Base-by-base conservation (phyloP, 1,140 invertebrate genomes). In the Atta texana region DNA sequence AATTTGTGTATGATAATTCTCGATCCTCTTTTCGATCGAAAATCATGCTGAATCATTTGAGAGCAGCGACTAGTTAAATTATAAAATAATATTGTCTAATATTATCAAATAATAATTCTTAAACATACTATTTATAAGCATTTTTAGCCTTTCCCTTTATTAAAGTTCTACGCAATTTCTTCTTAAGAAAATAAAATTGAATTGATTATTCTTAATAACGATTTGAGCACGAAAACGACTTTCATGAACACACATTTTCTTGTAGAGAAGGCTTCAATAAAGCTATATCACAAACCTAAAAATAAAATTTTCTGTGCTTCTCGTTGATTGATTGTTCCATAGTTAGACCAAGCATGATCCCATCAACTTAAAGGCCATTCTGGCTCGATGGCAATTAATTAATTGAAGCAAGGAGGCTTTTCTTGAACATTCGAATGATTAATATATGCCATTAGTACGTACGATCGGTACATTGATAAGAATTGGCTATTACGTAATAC, bases 341-440 rank as follows among this genome's bases (percentile, higher is more conserved):
- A 78, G 18, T 66, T 64, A 31, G 14, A 78, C 3, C 18, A 51
- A 39, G 44, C 24, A n/a, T n/a, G 44, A 80, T 80, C n/a, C 49
- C 31, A 78, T 78, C 18, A 14, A 5, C 34, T 53, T 21, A 80
- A 34, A 78, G 61, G 14, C 24, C 31, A 80, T 69, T 80, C 14
- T 12, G 53, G 7, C 53, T 82, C 10, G 18, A n/a, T 31, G 24
- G 21, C 18, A 59, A 81, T 71, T 81, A 72, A 82, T 44, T 61
- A 69, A 82, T n/a, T 18, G 28, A 6, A 21, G 21, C 18, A 31
- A 49, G 24, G 51, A 39, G 53, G 53, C 21, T n/a, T 24, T 63
- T 77, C 39, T 78, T 61, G 85, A 90, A 87, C 74, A 61, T 71
- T 87, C 80, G 53, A 59, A 49, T 74, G 78, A 89, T 90, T 68